Evolutionary conservation across 2,888 invertebrate genomes (phyloP).

Genomic region (Glaucopsyche alexis): DNA sequence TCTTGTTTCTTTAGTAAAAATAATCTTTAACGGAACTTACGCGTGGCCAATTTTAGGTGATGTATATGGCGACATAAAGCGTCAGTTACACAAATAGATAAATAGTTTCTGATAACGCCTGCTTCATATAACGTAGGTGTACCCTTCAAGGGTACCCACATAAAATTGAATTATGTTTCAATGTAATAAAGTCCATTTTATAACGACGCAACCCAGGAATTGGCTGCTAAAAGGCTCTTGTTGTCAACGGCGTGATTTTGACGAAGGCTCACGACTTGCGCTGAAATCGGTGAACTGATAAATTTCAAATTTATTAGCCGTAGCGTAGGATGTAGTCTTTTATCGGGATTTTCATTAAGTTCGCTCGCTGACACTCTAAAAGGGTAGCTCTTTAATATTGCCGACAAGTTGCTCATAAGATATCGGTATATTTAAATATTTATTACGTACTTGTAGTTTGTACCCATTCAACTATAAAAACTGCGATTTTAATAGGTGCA

Average conservation of each 20-base stretch:
- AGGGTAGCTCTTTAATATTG: constrained; percentile 1
- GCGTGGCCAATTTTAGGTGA: constrained; percentile 20
- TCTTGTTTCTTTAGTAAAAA: not conserved
- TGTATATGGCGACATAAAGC: not conserved
- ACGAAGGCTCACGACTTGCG: not conserved
- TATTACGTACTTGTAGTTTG: not conserved
- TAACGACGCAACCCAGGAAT: not conserved
- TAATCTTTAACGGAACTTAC: constrained; percentile 4
- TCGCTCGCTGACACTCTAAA: not conserved
- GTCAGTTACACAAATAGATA: constrained; percentile 18
- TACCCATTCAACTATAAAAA: not conserved
- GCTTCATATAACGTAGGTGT: not conserved
- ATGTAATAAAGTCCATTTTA: constrained; percentile 5
- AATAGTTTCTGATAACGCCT: constrained; percentile 19
- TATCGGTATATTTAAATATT: not conserved
- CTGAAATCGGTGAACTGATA: constrained; percentile 10
- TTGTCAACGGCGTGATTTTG: constrained; percentile 24
- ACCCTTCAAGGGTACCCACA: not conserved
- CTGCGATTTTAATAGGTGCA: not conserved
- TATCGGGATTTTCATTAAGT: constrained; percentile 9
- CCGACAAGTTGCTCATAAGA: not conserved
- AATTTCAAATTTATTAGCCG: constrained; percentile 16
- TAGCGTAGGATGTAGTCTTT: constrained; percentile 5
- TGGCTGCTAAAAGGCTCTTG: constrained; percentile 3
- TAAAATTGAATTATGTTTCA: not conserved